Evolutionary conservation across 2,113 vertebrate species (phyloP).

Genomic region (Anthoscopus minutus): DNA sequence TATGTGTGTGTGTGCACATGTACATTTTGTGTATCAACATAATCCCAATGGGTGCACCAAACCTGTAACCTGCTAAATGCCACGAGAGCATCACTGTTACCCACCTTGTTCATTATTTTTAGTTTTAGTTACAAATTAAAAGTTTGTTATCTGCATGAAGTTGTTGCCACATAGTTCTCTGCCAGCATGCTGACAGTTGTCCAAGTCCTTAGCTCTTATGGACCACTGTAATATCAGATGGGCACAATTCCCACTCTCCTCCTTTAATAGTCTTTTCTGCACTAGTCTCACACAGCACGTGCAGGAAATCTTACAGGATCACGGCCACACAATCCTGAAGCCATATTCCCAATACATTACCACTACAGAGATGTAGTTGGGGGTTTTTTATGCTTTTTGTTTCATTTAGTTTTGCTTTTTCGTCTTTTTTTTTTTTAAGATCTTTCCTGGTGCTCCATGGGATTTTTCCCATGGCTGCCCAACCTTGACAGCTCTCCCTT

Average conservation of each 20-base stretch:
- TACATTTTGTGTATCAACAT: background rate
- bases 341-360: background rate
- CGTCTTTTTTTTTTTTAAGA: background rate
- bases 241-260: background rate
- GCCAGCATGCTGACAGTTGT: background rate
- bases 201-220: rapidly evolving
- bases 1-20: no score
- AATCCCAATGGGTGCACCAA: background rate
- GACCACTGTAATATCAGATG: background rate
- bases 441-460: background rate
- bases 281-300: no score
- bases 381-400: rapidly evolving
- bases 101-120: background rate
- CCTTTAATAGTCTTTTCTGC: no score
- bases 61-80: background rate
- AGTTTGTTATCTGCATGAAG: background rate
- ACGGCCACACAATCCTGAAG: background rate
- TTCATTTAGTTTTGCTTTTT: rapidly evolving
- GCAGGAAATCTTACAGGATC: no score
- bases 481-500: background rate
- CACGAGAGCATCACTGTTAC: background rate
- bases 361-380: background rate
- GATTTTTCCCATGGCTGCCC: background rate
- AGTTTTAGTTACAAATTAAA: background rate
- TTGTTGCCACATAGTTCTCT: background rate